Evolutionary conservation across 2,113 vertebrate species (phyloP), one percentile per base, ranked within the genome.

Genomic region (Mirza zaza): DNA sequence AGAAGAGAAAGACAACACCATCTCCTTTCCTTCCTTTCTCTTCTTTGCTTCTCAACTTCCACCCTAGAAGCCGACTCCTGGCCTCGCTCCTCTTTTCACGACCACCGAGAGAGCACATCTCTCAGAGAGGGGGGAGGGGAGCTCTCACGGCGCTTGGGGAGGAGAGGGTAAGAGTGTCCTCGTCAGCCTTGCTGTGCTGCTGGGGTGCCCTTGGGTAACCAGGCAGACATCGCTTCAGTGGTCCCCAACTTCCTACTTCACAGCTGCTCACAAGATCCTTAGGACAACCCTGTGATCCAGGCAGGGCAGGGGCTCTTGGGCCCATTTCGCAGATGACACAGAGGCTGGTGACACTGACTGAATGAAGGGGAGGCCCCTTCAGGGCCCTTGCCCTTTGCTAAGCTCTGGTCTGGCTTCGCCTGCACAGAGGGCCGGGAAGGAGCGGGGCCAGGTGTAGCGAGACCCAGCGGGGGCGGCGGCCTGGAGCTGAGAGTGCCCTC

Each of bases 241-340:
- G 70, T 11, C 18, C 17, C 76, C 73, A 3, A 32, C 3, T 42
- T 89, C 45, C 42, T 29, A 36, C 32, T 65, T 42, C 11, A 3
- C 3, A 39, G 57, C 90, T 17, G 9, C 48, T 71, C 45, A 86
- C 20, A 27, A 73, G 48, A 11, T 76, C 48, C 52, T 73, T n/a
- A 32, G 0, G 32, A 11, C 32, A 82, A 29, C 11, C 36, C 79
- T 34, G 21, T 1, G 65, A 32, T 25, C 39, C 6, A 2, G 20
- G 57, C 0, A 1, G 10, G 6, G 6, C 23, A 42, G 61, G 6
- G 57, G 17, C 5, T 9, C 18, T 32, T 39, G 23, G 4, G 4
- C 29, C 48, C 7, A 27, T 48, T 50, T 79, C 61, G 17, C 63
- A 52, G 82, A 15, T 27, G 23, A 59, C 0, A 70, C 0, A 48